Base-by-base conservation (phyloP, 2,113 vertebrate species). In the cattle (Bos taurus) region DNA sequence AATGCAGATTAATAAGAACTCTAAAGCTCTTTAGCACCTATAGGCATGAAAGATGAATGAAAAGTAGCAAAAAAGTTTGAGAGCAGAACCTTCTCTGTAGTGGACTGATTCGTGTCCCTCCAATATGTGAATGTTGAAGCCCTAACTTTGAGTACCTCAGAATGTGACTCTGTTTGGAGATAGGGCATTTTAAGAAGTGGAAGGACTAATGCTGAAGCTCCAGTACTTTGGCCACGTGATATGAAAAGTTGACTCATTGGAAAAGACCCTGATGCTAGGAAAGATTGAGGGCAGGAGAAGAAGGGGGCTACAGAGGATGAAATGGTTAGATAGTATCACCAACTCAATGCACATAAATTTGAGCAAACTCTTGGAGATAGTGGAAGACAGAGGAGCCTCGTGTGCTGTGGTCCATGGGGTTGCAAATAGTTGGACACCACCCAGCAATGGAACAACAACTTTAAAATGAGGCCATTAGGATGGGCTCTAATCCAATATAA, bases 401-500 rank as follows among this genome's bases (percentile, higher is more conserved):
- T 71, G 19, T 40, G 67, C 67, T 71, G n/a, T 2, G 5, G 67
- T 12, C n/a, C 19, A 23, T 2, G 5, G 19, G 19, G n/a, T 23
- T 0, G 2, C 67, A 71, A 71, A 71, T 19, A 40, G n/a, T 40
- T 2, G 0, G 10, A 71, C 19, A 40, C 2, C 3, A 71, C n/a
- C 67, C 67, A 71, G 67, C 19, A 40, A 40, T 40, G n/a, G 19
- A 71, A 23, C n/a, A 36, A 56, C 19, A 28, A 23, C 26, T 54
- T 52, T 74, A 77, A 90, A 77, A 90, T 30, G n/a, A 90, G 25
- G 50, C 50, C 17, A 13, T 40, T 56, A 74, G 4, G 16, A 40
- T 43, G 36, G 16, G n/a, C 50, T 52, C 64, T 90, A 74, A 88
- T 17, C 33, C 21, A 36, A 6, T 67, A 36, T 28, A 74, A 90